Percentiles rank a stretch among this genome's conserved stretches.
Conservation (phyloP, 2,797 vertebrate genomes). For the Craterocephalus amniculus region DNA sequence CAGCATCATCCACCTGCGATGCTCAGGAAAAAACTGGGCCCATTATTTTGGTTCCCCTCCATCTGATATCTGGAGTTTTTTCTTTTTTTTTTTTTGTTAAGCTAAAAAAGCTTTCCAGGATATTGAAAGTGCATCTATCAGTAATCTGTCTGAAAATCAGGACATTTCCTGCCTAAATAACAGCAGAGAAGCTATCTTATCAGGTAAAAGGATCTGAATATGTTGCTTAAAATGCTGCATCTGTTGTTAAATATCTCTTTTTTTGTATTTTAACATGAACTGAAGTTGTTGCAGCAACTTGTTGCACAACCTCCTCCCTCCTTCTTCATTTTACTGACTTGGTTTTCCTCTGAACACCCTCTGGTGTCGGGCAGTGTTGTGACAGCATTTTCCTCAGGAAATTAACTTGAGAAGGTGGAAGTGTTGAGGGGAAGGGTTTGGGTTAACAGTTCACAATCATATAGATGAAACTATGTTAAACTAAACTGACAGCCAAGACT, state of each 20-base stretch:
- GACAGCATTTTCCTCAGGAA: background rate
- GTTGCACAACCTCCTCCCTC: background rate
- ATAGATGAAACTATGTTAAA: too few relatives aligned
- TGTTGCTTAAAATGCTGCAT: background rate
- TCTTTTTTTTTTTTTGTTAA: too few relatives aligned
- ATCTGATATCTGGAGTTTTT: background rate
- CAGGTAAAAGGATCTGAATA: too few relatives aligned
- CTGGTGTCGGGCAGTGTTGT: background rate
- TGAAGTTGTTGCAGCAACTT: background rate
- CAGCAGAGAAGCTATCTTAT: background rate
- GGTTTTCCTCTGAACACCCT: background rate
- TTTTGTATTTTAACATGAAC: background rate
- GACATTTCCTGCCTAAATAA: conserved; percentile 5
- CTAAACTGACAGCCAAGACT: too few relatives aligned
- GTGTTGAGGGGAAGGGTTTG: background rate
- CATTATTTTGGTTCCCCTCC: background rate
- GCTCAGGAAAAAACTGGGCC: conserved; percentile 28
- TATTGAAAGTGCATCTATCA: background rate
- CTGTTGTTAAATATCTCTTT: too few relatives aligned
- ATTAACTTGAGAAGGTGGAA: conserved; percentile 3
- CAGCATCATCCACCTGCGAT: background rate
- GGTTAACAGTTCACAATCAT: background rate
- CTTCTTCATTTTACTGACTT: background rate
- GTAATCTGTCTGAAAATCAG: background rate
- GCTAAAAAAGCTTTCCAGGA: background rate